Conservation (phyloP, 2,888 invertebrate species). For the Nemotelus nigrinus region DNA sequence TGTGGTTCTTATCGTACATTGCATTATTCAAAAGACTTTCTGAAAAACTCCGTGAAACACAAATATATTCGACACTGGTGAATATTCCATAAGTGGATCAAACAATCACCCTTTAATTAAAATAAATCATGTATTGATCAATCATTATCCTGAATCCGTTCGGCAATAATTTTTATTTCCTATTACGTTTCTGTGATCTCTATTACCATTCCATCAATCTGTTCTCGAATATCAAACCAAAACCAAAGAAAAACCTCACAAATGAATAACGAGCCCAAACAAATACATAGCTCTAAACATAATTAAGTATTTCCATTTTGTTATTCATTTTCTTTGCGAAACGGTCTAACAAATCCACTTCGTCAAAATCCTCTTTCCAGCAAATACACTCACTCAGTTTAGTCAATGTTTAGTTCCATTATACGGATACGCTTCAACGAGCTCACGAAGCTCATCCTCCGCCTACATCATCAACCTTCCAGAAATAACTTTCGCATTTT, state of each 20-base stretch:
- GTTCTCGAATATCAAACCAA: too few species aligned
- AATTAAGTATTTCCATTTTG: conserved; percentile 10
- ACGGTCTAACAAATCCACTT: conserved; percentile 7
- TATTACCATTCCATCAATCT: too few species aligned
- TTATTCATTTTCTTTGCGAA: conserved; percentile 12
- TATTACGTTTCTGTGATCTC: too few species aligned
- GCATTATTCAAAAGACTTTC: too few species aligned
- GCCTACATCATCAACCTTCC: conserved; percentile 1
- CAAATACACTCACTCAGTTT: conserved; percentile 15
- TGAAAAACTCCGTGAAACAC: too few species aligned
- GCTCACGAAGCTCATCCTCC: conserved; percentile 20
- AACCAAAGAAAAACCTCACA: background rate
- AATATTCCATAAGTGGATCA: too few species aligned
- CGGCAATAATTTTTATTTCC: too few species aligned
- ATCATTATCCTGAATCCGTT: too few species aligned
- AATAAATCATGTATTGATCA: too few species aligned
- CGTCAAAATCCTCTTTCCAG: conserved; percentile 21
- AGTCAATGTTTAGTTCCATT: conserved; percentile 40
- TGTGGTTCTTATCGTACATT: too few species aligned
- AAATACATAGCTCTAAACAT: background rate
- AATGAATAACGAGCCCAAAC: background rate
- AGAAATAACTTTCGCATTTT: background rate
- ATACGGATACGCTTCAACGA: conserved; percentile 36
- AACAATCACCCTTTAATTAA: too few species aligned
- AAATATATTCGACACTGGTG: too few species aligned